Percentiles rank a stretch among this genome's conserved stretches.
These are phyloP conservation scores for Pseudopipra pipra DNA, from an alignment of 2,113 vertebrate genomes.

Conservation along the genomic window DNA sequence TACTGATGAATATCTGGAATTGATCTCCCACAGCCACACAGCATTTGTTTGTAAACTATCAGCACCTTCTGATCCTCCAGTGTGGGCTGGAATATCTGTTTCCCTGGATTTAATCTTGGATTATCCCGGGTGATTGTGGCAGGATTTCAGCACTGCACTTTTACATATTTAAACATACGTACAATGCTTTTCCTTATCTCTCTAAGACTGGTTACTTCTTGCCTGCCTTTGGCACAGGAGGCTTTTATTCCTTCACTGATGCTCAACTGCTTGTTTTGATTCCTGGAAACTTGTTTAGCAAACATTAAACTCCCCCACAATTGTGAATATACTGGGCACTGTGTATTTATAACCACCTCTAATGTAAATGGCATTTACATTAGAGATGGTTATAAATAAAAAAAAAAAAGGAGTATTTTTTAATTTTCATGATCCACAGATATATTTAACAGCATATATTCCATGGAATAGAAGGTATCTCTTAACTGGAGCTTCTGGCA, in stretches of 20 bases:
- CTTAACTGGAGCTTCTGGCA: neutral
- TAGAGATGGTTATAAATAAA: neutral
- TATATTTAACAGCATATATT: neutral
- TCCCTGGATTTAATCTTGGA: neutral
- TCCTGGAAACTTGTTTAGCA: neutral
- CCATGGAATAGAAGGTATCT: neutral
- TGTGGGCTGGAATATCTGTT: neutral
- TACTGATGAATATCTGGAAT: neutral
- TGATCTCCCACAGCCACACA: neutral
- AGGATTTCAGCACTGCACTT: neutral
- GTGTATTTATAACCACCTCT: neutral
- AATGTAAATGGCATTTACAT: neutral
- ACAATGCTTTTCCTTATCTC: neutral
- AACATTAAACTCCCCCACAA: neutral
- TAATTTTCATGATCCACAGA: neutral
- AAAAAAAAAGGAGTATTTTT: neutral
- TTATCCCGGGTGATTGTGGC: neutral
- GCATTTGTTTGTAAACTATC: neutral
- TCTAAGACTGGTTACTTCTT: neutral
- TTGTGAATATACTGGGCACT: accelerated
- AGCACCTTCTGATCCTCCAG: no score
- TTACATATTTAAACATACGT: accelerated
- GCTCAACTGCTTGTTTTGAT: neutral
- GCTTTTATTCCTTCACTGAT: neutral
- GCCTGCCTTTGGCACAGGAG: neutral